Evolutionary conservation across 1,140 invertebrate species (phyloP).

Genomic region (Drosophila quadrilineata): DNA sequence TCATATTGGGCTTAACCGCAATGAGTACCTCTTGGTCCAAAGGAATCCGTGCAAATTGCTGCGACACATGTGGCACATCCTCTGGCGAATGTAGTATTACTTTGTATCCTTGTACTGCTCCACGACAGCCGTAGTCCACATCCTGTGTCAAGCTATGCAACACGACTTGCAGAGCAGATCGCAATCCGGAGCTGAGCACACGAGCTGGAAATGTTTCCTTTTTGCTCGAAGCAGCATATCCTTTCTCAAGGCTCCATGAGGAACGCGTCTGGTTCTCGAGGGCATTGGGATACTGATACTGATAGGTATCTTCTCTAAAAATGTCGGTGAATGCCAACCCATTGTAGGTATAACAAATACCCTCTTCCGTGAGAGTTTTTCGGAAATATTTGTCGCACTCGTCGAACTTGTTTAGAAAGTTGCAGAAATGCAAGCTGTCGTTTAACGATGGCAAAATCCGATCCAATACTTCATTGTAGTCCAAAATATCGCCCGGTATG

Average conservation of each 20-base stretch:
- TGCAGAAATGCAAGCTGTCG: conserved; percentile 79
- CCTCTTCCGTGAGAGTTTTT: conserved; percentile 86
- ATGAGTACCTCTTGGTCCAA: conserved; percentile 82
- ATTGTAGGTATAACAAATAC: conserved; percentile 88
- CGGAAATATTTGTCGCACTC: conserved; percentile 84
- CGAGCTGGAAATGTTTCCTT: conserved; percentile 84
- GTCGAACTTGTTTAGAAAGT: conserved; percentile 80
- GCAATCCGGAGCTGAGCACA: conserved; percentile 84
- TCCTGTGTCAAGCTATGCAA: conserved; percentile 84
- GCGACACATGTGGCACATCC: conserved; percentile 83
- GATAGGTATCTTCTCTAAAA: conserved; percentile 82
- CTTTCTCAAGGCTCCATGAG: conserved; percentile 83
- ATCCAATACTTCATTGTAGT: conserved; percentile 62
- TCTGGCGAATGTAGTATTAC: conserved; percentile 84
- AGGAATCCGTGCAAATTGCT: conserved; percentile 84
- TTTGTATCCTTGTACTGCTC: conserved; percentile 87
- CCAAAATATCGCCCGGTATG: conserved; percentile 49
- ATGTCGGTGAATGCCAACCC: conserved; percentile 84
- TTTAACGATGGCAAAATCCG: conserved; percentile 67
- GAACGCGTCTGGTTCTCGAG: conserved; percentile 9
- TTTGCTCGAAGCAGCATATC: conserved; percentile 82
- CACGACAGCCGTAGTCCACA: conserved; percentile 86
- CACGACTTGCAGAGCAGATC: conserved; percentile 84
- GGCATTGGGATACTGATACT: conserved; percentile 46
- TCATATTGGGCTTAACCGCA: conserved; percentile 85